Evolutionary conservation across 2,113 vertebrate genomes (phyloP).

Genomic region (Trinectes maculatus): DNA sequence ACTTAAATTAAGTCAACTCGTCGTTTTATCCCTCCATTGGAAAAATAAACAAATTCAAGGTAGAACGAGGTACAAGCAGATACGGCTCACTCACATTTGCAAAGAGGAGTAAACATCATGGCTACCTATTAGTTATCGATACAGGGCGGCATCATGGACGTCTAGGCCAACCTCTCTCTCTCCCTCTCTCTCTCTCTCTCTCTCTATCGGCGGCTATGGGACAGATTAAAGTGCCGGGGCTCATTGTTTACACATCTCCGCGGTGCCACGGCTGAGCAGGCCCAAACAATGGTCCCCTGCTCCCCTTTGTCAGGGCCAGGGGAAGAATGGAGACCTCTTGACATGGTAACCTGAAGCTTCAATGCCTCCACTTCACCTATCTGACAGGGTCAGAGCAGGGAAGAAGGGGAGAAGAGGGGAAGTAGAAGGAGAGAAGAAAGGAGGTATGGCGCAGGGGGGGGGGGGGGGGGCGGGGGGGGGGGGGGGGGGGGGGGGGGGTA

Average conservation of each 20-base stretch:
- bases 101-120: too few species aligned
- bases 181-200: too few species aligned
- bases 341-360: conserved; percentile 81
- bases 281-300: conserved; percentile 77
- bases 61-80: too few species aligned
- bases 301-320: conserved; percentile 76
- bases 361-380: conserved; percentile 79
- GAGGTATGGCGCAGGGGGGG: conserved; percentile 12
- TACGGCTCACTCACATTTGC: conserved; percentile 11
- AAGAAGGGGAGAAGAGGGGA: conserved; percentile 39
- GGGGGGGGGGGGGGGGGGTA: neutral
- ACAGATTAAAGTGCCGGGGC: conserved; percentile 78
- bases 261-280: conserved; percentile 80
- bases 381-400: conserved; percentile 66
- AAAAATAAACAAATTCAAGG: too few species aligned
- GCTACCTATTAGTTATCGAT: conserved; percentile 17
- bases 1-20: neutral
- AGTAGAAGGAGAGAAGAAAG: conserved; percentile 45
- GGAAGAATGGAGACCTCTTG: conserved; percentile 84
- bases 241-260: conserved; percentile 78
- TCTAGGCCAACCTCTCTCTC: conserved; percentile 35
- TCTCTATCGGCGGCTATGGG: conserved; percentile 57
- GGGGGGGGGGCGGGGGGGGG: neutral
- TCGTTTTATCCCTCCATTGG: too few species aligned
- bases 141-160: conserved; percentile 44